Evolutionary conservation across 2,797 vertebrate species (phyloP).

Genomic region (Acanthis flammea): DNA sequence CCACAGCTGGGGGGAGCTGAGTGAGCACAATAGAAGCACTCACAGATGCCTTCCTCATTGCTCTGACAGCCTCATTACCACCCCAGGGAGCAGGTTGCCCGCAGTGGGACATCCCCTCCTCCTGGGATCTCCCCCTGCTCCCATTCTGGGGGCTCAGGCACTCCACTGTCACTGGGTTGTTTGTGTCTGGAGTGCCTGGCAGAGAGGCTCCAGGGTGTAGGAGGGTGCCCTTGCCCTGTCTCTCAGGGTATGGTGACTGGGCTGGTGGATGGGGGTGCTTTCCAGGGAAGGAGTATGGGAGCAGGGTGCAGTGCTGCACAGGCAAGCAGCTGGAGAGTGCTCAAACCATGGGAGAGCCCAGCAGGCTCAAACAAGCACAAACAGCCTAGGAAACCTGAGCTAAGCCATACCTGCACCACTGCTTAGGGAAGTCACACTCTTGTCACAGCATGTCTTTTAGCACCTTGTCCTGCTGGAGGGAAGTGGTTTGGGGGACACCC

Average conservation of each 20-base stretch:
- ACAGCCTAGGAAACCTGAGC: neutral
- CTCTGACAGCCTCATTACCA: neutral
- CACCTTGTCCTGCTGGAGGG: neutral
- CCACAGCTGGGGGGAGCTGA: neutral
- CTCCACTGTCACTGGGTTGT: fast-evolving
- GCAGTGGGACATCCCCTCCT: neutral
- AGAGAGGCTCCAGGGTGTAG: neutral
- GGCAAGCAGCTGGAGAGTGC: neutral
- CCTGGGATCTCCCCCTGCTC: neutral
- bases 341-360: neutral
- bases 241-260: neutral
- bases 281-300: neutral
- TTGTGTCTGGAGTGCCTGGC: neutral
- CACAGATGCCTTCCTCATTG: neutral
- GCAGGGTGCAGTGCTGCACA: neutral
- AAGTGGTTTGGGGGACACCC: neutral
- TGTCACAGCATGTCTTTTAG: neutral
- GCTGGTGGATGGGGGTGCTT: neutral
- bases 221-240: neutral
- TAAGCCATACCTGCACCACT: neutral
- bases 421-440: neutral
- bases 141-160: neutral
- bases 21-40: neutral
- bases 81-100: neutral
- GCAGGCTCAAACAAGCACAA: conserved; percentile 7